A percentile compares a stretch with the other conserved stretches of the same genome.
Evolutionary conservation across 1,140 invertebrate species (phyloP).

Genomic region (Drosophila kanapiae): DNA sequence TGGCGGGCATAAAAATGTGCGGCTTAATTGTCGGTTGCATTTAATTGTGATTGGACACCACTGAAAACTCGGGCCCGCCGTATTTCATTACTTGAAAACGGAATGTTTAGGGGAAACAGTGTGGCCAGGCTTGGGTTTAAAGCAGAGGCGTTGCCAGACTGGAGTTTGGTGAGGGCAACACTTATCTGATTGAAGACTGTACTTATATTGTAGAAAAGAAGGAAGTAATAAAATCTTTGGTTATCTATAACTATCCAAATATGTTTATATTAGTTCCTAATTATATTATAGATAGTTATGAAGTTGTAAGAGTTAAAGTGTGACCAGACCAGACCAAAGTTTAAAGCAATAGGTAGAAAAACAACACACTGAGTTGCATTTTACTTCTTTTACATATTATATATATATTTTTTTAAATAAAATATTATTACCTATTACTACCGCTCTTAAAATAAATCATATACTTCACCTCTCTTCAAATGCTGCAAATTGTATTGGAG

Average conservation of each 20-base stretch:
- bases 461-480: neutral
- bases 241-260: no score
- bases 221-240: no score
- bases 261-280: no score
- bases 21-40: conserved; percentile 74
- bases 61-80: conserved; percentile 24
- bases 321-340: neutral
- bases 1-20: conserved; percentile 69
- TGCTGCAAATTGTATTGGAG: conserved; percentile 15
- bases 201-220: no score
- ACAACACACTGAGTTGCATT: no score
- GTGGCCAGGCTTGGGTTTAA: conserved; percentile 13
- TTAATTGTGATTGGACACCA: conserved; percentile 77
- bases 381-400: neutral
- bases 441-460: conserved; percentile 26
- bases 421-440: neutral
- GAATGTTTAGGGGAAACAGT: neutral
- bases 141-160: neutral
- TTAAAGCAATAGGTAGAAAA: no score
- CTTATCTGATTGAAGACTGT: neutral
- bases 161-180: neutral
- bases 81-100: neutral
- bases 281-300: no score
- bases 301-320: no score
- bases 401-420: neutral